Base-by-base conservation (phyloP, 1,140 invertebrate species). In the Paralvinella palmiformis region DNA sequence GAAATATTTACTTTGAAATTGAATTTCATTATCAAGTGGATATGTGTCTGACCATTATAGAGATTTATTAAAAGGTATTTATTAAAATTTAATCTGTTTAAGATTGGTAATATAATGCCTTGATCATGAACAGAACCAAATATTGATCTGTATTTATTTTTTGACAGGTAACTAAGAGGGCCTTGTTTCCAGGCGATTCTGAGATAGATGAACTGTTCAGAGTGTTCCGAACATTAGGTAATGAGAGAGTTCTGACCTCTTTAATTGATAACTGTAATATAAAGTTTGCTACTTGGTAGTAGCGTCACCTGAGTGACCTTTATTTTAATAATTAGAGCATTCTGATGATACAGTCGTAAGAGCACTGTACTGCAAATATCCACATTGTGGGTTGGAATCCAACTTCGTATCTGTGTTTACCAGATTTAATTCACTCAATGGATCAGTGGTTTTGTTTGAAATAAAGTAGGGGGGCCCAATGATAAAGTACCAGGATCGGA, bases 81-180 rank as follows among this genome's bases (percentile, higher is more conserved):
- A 36, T 29, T 22, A 53, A 48, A 31, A 20, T 22, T 15, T 13
- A 3, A 33, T 24, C 48, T 20, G 20, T 22, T 17, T 50, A 55
- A 22, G 33, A 58, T 33, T 31, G 33, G 27, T 32, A 15, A 31
- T 32, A 17, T n/a, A n/a, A 17, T 7, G n/a, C n/a, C 5, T 13
- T 6, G 10, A 48, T 17, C n/a, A 41, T 41, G 10, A 41, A 41
- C 37, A 13, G 10, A 13, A 41, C 10, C n/a, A 13, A 41, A 13
- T n/a, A 41, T 41, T 41, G n/a, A 41, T 52, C 33, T 62, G 31
- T 68, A 22, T 37, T 55, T 45, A 13, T 59, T 71, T 53, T 68
- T 72, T 68, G 83, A 83, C 65, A 92, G 91, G 84, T 90, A 10
- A 89, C 86, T 32, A 88, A 87, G 62, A 71, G 71, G 59, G 71